Evolutionary conservation across 2,113 vertebrate species (phyloP), one percentile per base, ranked within the genome.

Genomic region (Caranx melampygus): DNA sequence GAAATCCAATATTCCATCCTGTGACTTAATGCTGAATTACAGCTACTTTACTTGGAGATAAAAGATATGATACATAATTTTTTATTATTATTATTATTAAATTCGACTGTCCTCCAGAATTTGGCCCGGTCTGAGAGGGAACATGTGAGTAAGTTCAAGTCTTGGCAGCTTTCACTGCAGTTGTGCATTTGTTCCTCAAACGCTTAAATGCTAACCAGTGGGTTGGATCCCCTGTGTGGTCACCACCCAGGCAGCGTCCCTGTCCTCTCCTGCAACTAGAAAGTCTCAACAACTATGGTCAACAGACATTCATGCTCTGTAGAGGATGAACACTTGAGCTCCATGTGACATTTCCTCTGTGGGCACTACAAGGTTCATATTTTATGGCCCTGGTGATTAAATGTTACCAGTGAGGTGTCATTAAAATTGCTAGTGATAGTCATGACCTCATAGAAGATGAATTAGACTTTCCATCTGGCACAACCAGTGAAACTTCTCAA

Each of bases 111-210:
- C n/a, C 37, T 55, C 33, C 34, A 54, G 18, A 54, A 21, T 37
- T 40, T 37, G 47, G 34, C 49, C 49, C 62, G 18, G 42, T 69
- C 58, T 67, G 26, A 42, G 6, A 63, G 10, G 63, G 74, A 77
- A 70, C 31, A 63, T 64, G 61, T 62, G 68, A 75, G 66, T 54
- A 49, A 52, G 51, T 52, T 59, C 31, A 73, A 66, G 40, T 68
- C 52, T 64, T 86, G 68, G 58, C 57, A 63, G n/a, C 63, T 62
- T 49, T 9, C 6, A 44, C 66, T 62, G 61, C 18, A 54, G 44
- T 74, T 63, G 63, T 66, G 37, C 52, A 65, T 80, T 72, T 68
- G 57, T 64, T 78, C 35, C 64, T 78, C 51, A 73, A 73, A 81
- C 26, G 63, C 74, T 5, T 70, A 60, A 73, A 78, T 69, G 14